Evolutionary conservation across 2,797 vertebrate genomes (phyloP).

Genomic region (Syngnathus rostellatus): DNA sequence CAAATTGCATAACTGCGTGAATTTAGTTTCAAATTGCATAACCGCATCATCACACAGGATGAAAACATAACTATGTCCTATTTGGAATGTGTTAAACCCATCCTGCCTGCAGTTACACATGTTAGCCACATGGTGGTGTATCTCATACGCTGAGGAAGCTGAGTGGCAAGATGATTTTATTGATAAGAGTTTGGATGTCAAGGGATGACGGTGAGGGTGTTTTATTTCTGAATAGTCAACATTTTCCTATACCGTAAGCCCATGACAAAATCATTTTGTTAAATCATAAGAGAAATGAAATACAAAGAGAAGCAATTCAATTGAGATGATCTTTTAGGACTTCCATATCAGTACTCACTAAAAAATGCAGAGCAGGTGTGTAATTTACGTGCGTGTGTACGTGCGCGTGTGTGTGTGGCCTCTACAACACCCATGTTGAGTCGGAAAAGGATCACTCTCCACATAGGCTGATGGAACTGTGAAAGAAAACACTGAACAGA

Average conservation of each 20-base stretch:
- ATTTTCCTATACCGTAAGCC: neutral
- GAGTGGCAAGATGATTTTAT: constrained; percentile 14
- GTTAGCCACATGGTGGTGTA: constrained; percentile 44
- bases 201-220: constrained; percentile 27
- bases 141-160: constrained; percentile 37
- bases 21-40: neutral
- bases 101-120: constrained; percentile 16
- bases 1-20: neutral
- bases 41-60: neutral
- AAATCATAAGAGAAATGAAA: neutral
- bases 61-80: neutral
- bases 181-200: constrained; percentile 17
- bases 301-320: neutral
- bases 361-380: constrained; percentile 7
- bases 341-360: neutral
- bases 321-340: neutral
- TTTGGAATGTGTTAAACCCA: neutral
- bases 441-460: constrained; percentile 53
- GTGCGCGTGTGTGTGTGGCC: constrained; percentile 53
- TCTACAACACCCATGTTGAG: constrained; percentile 47
- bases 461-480: constrained; percentile 56
- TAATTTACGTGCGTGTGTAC: constrained; percentile 20
- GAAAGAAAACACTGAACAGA: constrained; percentile 63
- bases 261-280: neutral
- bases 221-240: constrained; percentile 14